A percentile compares a stretch with the other conserved stretches of the same genome.
Evolutionary conservation across 2,113 vertebrate genomes (phyloP).

Genomic region (Cyanoderma ruficeps): DNA sequence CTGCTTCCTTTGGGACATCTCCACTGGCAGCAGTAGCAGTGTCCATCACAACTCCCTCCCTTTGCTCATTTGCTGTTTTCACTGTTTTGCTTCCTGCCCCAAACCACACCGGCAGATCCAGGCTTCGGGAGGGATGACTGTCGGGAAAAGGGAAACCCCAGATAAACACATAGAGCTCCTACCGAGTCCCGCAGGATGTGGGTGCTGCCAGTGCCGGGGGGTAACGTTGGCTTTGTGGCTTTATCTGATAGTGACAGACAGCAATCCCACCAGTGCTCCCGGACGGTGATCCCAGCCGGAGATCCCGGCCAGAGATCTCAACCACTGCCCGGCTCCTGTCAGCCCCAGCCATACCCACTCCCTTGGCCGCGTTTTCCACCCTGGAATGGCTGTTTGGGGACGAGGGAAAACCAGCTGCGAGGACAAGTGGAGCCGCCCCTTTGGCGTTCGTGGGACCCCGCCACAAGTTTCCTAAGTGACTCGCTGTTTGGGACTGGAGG

Average conservation of each 20-base stretch:
- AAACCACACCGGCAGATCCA: rapidly evolving
- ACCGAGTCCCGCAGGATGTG: not conserved
- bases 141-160: not conserved
- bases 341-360: not conserved
- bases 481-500: rapidly evolving
- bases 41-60: not conserved
- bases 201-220: rapidly evolving
- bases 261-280: not conserved
- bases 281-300: not conserved
- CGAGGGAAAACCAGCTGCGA: rapidly evolving
- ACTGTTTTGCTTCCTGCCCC: not conserved
- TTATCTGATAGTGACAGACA: rapidly evolving
- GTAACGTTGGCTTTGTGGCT: rapidly evolving
- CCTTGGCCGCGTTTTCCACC: rapidly evolving
- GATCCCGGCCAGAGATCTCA: not conserved
- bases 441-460: rapidly evolving
- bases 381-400: rapidly evolving
- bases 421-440: rapidly evolving
- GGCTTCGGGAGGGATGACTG: rapidly evolving
- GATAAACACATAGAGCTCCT: not conserved
- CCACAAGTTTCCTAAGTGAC: rapidly evolving
- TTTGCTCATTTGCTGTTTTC: not conserved
- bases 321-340: not conserved
- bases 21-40: not conserved
- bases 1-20: not conserved